A percentile compares a stretch with the other conserved stretches of the same genome.
Conservation (phyloP, 2,888 invertebrate species). For the Candidula unifasciata region DNA sequence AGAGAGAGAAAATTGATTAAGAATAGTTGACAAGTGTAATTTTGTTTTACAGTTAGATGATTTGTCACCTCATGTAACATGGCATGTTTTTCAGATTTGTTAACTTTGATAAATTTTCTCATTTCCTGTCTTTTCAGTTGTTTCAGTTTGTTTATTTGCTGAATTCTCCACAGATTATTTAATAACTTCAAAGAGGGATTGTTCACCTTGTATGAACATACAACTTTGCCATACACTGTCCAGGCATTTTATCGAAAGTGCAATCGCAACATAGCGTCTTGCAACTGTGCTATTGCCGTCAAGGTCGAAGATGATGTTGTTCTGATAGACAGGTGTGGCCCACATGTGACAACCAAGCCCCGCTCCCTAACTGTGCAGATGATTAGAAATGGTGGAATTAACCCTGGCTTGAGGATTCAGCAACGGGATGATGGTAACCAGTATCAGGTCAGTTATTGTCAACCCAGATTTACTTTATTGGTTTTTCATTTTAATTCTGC, state of each 20-base stretch:
- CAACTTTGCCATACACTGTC: slow-evolving; percentile 60
- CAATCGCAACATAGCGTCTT: slow-evolving; percentile 55
- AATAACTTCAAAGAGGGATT: slow-evolving; percentile 69
- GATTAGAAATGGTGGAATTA: slow-evolving; percentile 57
- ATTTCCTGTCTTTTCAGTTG: background rate
- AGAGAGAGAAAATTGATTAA: too few relatives aligned
- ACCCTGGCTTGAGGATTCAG: slow-evolving; percentile 57
- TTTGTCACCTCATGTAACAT: too few relatives aligned
- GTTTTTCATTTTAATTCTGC: background rate
- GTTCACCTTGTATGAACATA: slow-evolving; percentile 67
- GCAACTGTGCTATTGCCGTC: slow-evolving; percentile 60
- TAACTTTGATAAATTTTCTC: too few relatives aligned
- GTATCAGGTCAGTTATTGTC: slow-evolving; percentile 59
- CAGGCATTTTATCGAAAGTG: slow-evolving; percentile 56
- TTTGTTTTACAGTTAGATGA: too few relatives aligned
- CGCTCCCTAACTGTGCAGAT: slow-evolving; percentile 55
- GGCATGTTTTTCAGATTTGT: too few relatives aligned
- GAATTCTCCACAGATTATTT: slow-evolving; percentile 57
- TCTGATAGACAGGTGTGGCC: slow-evolving; percentile 59
- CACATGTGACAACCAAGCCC: background rate
- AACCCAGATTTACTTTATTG: background rate
- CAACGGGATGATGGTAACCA: slow-evolving; percentile 56
- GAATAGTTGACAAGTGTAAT: too few relatives aligned
- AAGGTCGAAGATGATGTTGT: slow-evolving; percentile 59
- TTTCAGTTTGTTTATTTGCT: background rate